phyloP scores from a whole-genome alignment of 2,888 invertebrate species.

The Merodon equestris region DNA sequence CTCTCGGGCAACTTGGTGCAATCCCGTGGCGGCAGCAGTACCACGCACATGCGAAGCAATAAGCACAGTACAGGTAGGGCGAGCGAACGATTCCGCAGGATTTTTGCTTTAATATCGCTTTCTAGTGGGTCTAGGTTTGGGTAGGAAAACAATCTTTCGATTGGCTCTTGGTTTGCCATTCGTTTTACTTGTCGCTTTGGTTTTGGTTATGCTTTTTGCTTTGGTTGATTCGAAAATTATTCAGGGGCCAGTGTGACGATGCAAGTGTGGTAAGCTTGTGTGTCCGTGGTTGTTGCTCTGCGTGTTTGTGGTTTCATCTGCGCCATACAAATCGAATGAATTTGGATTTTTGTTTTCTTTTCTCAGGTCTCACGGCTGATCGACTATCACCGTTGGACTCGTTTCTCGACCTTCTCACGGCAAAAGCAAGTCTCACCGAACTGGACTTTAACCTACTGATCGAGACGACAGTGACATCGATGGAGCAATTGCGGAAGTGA shows the following conservation, averaged over 20 bases:
- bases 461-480: conserved; percentile 84
- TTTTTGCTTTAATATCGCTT: conserved; percentile 11
- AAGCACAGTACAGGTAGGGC: conserved; percentile 55
- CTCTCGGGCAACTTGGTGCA: conserved; percentile 84
- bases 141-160: conserved; percentile 11
- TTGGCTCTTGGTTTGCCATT: conserved; percentile 19
- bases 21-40: conserved; percentile 71
- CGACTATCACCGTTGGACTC: conserved; percentile 89
- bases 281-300: conserved; percentile 11
- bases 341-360: not conserved
- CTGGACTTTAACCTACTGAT: conserved; percentile 91
- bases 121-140: conserved; percentile 36
- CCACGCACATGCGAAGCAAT: conserved; percentile 43
- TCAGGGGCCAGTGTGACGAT: not conserved
- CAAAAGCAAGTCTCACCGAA: conserved; percentile 91
- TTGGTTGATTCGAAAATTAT: conserved; percentile 35
- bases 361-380: conserved; percentile 86
- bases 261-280: conserved; percentile 46
- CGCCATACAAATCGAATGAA: no score
- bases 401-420: conserved; percentile 90
- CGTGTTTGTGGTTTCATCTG: no score
- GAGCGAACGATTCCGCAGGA: not conserved
- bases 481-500: conserved; percentile 73
- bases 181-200: conserved; percentile 39
- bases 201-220: conserved; percentile 47